Evolutionary conservation across 2,888 invertebrate genomes (phyloP).

Genomic region (Gonocerus acuteangulatus): DNA sequence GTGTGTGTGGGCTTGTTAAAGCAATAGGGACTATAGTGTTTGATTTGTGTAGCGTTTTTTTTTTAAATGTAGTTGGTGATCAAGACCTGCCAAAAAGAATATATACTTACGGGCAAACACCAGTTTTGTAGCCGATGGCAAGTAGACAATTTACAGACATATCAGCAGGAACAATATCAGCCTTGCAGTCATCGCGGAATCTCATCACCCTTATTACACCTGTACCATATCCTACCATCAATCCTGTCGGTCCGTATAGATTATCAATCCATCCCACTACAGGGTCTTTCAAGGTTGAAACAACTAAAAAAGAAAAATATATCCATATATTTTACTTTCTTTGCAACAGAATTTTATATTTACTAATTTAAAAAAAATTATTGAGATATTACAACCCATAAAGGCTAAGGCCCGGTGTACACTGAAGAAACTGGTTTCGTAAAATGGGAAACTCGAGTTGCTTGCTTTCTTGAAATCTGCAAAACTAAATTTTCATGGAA

Average conservation of each 20-base stretch:
- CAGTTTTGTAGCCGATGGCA: slow-evolving; percentile 28
- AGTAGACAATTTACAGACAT: slow-evolving; percentile 50
- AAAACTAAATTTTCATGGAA: no score
- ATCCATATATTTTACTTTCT: not conserved
- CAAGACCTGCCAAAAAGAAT: no score
- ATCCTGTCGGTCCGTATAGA: slow-evolving; percentile 50
- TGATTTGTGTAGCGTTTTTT: no score
- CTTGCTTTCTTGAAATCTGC: no score
- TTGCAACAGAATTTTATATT: not conserved
- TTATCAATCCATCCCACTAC: slow-evolving; percentile 53
- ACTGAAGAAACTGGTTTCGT: no score
- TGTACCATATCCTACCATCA: slow-evolving; percentile 44
- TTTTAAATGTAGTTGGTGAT: no score
- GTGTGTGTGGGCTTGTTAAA: no score
- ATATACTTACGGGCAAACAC: slow-evolving; percentile 20
- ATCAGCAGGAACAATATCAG: slow-evolving; percentile 53
- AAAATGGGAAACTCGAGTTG: no score
- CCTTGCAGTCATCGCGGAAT: slow-evolving; percentile 45
- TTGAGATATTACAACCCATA: no score
- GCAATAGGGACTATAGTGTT: no score
- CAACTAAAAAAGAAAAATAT: slow-evolving; percentile 34
- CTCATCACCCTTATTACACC: slow-evolving; percentile 50
- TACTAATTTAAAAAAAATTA: not conserved
- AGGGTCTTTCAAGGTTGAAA: slow-evolving; percentile 41
- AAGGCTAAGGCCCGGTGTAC: no score